Base-by-base conservation (phyloP, 2,113 vertebrate genomes). In the Enhydra lutris region DNA sequence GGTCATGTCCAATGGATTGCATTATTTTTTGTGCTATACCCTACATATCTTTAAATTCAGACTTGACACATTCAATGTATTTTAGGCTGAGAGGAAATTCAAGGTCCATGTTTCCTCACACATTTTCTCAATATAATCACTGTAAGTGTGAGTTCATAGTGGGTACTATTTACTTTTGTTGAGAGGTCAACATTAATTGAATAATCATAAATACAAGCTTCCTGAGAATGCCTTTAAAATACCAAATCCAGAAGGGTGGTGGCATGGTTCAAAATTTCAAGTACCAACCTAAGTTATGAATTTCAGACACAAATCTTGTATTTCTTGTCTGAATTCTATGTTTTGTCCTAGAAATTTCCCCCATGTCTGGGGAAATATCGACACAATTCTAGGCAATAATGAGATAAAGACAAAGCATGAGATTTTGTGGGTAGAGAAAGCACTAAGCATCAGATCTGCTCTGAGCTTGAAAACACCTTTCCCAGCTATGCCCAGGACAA, bases 31-130 rank as follows among this genome's bases (percentile, higher is more conserved):
- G 34, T 55, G 20, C 47, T 97, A 34, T 42, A 52, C 6, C 8
- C 47, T 59, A n/a, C 21, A 3, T 89, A 52, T 39, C 87, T 95
- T 94, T 81, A 89, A 86, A 91, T 76, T 89, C 78, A 86, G 55
- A 82, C 65, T 65, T 79, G 45, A 39, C 39, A 84, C 45, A 42
- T 13, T 57, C 18, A 61, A 6, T 50, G 12, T 36, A 67, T 89
- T 96, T 88, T 82, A 80, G 78, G 57, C 21, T 57, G n/a, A 80
- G 61, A 50, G 31, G 29, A 76, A 82, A 83, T 63, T 50, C 34
- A 79, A 76, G 42, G 14, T 61, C 15, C 17, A 67, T 17, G 8
- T 89, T 78, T 79, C 9, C 2, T 78, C 36, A 50, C 67, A 91
- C 20, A 6, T 91, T 87, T 92, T 74, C 55, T 89, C 42, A 0